Evolutionary conservation across 2,797 vertebrate genomes (phyloP).

Genomic region (Epinephelus coioides): DNA sequence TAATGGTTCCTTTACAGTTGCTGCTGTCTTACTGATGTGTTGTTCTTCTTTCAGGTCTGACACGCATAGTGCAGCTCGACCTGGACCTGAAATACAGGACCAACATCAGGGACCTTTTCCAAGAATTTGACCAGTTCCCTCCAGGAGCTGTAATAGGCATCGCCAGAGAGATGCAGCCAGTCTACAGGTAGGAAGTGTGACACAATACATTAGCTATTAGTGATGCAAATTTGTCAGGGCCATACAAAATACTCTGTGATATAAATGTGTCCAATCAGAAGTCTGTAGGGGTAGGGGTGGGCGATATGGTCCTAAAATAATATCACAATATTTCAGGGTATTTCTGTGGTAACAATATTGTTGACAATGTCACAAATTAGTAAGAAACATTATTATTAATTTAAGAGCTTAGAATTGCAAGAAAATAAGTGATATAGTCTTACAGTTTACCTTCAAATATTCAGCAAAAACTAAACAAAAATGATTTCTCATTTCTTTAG

Average conservation of each 20-base stretch:
- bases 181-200: constrained; percentile 92
- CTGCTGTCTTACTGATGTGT: neutral
- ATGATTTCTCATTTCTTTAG: too few species aligned
- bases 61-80: constrained; percentile 93
- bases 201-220: neutral
- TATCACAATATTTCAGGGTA: too few species aligned
- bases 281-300: neutral
- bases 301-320: too few species aligned
- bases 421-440: too few species aligned
- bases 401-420: too few species aligned
- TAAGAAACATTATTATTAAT: too few species aligned
- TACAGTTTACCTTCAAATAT: too few species aligned
- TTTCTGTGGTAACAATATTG: too few species aligned
- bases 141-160: constrained; percentile 93
- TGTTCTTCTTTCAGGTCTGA: constrained; percentile 86
- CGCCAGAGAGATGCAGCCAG: constrained; percentile 95
- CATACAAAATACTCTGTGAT: neutral
- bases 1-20: neutral
- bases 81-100: constrained; percentile 94
- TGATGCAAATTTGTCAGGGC: neutral
- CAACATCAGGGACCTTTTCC: constrained; percentile 95
- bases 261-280: neutral
- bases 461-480: too few species aligned
- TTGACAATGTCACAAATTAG: too few species aligned
- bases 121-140: constrained; percentile 92